A percentile compares a stretch with the other conserved stretches of the same genome.
phyloP scores from a whole-genome alignment of 2,797 vertebrate species.

The Thamnophis elegans region DNA sequence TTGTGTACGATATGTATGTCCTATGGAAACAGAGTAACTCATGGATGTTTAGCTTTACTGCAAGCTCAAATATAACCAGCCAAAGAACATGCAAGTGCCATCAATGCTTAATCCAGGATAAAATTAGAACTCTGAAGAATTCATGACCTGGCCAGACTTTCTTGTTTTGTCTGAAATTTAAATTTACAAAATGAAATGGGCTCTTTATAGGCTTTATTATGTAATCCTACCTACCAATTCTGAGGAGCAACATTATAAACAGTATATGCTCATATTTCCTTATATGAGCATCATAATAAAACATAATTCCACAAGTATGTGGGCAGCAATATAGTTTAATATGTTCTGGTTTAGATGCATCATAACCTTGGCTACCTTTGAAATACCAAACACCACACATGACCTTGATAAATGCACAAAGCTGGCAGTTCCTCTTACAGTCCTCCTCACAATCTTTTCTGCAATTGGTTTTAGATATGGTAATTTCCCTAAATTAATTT shows the following conservation, averaged over 20 bases:
- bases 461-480: background rate
- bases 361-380: background rate
- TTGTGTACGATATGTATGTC: background rate
- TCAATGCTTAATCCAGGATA: background rate
- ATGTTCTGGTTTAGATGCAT: background rate
- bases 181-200: background rate
- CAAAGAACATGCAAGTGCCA: slow-evolving; percentile 1
- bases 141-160: slow-evolving; percentile 2
- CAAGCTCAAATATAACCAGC: background rate
- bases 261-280: too few relatives aligned
- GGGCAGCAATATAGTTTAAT: background rate
- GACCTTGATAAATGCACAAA: background rate
- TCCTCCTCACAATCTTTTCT: background rate
- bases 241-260: background rate
- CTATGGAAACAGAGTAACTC: slow-evolving; percentile 8
- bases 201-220: slow-evolving; percentile 18
- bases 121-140: background rate
- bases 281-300: slow-evolving; percentile 9
- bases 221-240: background rate
- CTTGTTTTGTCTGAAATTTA: background rate
- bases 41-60: slow-evolving; percentile 5
- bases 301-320: background rate
- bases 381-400: too few relatives aligned
- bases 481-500: background rate
- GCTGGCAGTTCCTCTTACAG: background rate